These are phyloP conservation scores for Orthonevra nobilis DNA, from an alignment of 2,888 invertebrate genomes.

Conservation along the genomic window DNA sequence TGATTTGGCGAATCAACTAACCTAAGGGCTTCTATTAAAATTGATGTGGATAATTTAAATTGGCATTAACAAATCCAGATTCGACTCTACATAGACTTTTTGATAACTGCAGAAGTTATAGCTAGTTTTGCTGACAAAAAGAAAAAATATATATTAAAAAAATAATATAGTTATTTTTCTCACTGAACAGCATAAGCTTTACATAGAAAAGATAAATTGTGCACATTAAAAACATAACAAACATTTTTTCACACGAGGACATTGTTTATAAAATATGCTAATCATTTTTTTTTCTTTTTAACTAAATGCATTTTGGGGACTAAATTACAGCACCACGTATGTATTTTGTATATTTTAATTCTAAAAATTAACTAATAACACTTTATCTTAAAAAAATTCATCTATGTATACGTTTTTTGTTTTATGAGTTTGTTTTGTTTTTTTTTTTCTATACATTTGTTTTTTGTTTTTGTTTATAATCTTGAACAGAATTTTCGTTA, in stretches of 20 bases:
- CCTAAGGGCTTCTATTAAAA: too few species aligned
- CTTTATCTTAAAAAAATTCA: slow-evolving; percentile 45
- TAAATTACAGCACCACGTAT: slow-evolving; percentile 71
- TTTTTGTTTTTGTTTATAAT: slow-evolving; percentile 19
- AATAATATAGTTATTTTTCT: too few species aligned
- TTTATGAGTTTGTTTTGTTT: too few species aligned
- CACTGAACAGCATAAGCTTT: slow-evolving; percentile 29
- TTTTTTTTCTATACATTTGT: slow-evolving; percentile 53
- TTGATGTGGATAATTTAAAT: too few species aligned
- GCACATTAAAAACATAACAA: slow-evolving; percentile 31
- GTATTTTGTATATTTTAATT: slow-evolving; percentile 66
- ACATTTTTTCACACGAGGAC: slow-evolving; percentile 2
- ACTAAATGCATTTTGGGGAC: slow-evolving; percentile 68
- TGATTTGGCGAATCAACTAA: too few species aligned
- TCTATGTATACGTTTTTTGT: too few species aligned
- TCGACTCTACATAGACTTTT: too few species aligned
- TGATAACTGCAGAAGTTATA: too few species aligned
- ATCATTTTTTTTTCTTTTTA: slow-evolving; percentile 17
- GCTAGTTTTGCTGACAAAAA: too few species aligned
- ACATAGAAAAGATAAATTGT: slow-evolving; percentile 40
- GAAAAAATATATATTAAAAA: too few species aligned
- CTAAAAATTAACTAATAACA: slow-evolving; percentile 68
- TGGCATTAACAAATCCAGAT: too few species aligned
- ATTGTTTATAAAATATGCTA: not conserved
- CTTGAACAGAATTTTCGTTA: slow-evolving; percentile 44